These are phyloP conservation scores for Gorsachius magnificus DNA, from an alignment of 2,797 vertebrate genomes.

Conservation along the genomic window DNA sequence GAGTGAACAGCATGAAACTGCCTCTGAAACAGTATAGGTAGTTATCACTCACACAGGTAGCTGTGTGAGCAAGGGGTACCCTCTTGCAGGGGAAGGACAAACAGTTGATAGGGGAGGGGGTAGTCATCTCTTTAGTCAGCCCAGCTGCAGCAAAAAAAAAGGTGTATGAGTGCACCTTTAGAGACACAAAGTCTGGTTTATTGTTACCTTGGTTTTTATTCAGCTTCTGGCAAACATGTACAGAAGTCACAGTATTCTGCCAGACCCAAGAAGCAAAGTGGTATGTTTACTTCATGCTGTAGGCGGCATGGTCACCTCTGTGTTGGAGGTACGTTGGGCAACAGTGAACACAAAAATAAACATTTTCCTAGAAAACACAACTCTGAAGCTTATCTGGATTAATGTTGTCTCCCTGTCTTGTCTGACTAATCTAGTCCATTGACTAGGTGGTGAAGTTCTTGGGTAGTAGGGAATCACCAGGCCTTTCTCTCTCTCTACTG, in stretches of 20 bases:
- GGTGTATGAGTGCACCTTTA: background rate
- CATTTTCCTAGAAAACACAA: background rate
- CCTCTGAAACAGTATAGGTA: background rate
- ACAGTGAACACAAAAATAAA: background rate
- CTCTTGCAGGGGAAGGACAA: background rate
- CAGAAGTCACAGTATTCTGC: background rate
- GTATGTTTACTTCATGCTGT: background rate
- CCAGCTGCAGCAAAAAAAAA: background rate
- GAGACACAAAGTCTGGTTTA: background rate
- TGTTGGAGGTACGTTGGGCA: background rate
- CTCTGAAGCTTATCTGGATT: background rate
- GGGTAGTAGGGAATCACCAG: background rate
- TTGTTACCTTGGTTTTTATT: background rate
- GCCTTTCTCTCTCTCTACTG: background rate
- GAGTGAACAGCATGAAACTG: background rate
- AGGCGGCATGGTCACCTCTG: background rate
- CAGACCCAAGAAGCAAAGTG: background rate
- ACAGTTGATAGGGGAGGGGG: background rate
- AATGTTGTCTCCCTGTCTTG: background rate
- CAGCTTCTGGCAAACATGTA: background rate
- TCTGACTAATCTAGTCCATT: background rate
- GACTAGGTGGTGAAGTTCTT: background rate
- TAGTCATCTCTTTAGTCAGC: background rate
- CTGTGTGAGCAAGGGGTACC: background rate
- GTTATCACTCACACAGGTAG: background rate